Evolutionary conservation across 1,140 invertebrate species (phyloP), one percentile per base, ranked within the genome.

Genomic region (Tetragnatha versicolor): DNA sequence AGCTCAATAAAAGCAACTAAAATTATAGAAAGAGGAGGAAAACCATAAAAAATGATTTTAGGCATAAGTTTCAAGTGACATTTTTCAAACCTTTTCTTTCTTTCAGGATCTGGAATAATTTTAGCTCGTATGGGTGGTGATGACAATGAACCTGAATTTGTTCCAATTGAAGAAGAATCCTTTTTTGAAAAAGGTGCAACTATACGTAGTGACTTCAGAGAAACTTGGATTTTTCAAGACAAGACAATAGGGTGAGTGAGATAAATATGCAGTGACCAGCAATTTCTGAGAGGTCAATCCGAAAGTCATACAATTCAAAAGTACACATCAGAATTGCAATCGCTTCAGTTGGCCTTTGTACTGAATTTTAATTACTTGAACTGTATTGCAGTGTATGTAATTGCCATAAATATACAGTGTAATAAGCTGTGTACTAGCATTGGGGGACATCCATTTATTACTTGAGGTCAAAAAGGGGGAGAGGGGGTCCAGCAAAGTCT

Each of bases 181-280:
- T 49, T 27, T 17, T 10, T 60, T 35, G 65, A 69, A 25, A 69
- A 70, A 39, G 17, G 42, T 3, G 20, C 61, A 47, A 45, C n/a
- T 35, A 53, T 79, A 2, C 33, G 76, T 10, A 79, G 33, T 1
- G 76, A 79, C 39, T 79, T 79, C n/a, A 42, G 60, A 60, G 76
- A 79, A 49, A 70, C 65, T 2, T 70, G 65, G 65, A 53, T 79
- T 39, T 68, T 68, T 35, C 31, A 60, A 12, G 76, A 79, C n/a
- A 37, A 61, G 47, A 33, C 14, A 9, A 37, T 79, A 12, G 65
- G 76, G 76, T 79, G 27, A 60, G 61, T 10, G 20, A 17, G 2
- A 10, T 33, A n/a, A n/a, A n/a, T n/a, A 42, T 42, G 39, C 7
- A 42, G 39, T 42, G n/a, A n/a, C n/a, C n/a, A n/a, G n/a, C n/a